These are phyloP conservation scores for Craniophora ligustri DNA, from an alignment of 2,888 invertebrate genomes.

Conservation along the genomic window DNA sequence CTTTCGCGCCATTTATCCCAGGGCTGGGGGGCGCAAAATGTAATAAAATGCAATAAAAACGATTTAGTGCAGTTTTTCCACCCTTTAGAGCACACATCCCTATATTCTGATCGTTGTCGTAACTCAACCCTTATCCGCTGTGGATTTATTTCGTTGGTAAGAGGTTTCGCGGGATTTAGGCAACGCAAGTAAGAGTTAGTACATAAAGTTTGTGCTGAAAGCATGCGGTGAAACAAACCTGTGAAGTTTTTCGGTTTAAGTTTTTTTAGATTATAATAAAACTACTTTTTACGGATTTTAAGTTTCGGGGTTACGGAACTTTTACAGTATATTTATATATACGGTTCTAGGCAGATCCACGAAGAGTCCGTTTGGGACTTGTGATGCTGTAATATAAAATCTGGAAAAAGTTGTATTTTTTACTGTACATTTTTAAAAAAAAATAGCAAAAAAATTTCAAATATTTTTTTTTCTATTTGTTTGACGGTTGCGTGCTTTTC, in stretches of 20 bases:
- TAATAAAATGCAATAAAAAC: constrained; percentile 84
- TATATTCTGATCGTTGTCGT: constrained; percentile 66
- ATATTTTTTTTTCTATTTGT: too few species aligned
- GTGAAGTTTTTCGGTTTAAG: neutral
- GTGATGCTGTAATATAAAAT: too few species aligned
- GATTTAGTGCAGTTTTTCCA: constrained; percentile 81
- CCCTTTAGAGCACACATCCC: constrained; percentile 64
- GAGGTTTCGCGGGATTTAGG: constrained; percentile 14
- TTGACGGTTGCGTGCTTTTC: too few species aligned
- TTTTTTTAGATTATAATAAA: neutral
- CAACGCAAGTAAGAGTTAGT: constrained; percentile 1
- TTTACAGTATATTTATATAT: too few species aligned
- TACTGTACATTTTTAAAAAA: too few species aligned
- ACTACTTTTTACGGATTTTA: too few species aligned
- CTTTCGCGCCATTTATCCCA: constrained; percentile 69
- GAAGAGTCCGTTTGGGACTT: too few species aligned
- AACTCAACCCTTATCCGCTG: constrained; percentile 55
- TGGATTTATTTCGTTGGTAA: constrained; percentile 35
- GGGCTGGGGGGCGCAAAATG: constrained; percentile 62
- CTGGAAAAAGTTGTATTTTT: too few species aligned
- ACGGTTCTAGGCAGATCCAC: too few species aligned
- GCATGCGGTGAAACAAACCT: constrained; percentile 6
- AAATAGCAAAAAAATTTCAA: too few species aligned
- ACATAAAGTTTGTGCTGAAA: neutral
- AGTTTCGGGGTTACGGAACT: too few species aligned